These are phyloP conservation scores for Melanargia galathea DNA, from an alignment of 2,888 invertebrate genomes.

Conservation along the genomic window DNA sequence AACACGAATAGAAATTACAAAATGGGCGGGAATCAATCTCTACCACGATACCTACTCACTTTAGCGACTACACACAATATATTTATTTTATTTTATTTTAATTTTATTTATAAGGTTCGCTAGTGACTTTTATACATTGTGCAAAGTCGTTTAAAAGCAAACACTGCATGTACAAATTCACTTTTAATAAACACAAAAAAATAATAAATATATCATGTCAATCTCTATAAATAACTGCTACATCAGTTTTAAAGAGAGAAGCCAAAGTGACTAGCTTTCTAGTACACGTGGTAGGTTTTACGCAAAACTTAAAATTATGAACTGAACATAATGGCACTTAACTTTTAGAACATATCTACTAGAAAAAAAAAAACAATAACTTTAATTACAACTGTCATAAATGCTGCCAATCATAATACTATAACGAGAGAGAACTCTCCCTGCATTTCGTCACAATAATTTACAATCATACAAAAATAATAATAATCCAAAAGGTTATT, in stretches of 20 bases:
- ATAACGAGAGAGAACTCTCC: slow-evolving; percentile 14
- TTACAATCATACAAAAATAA: slow-evolving; percentile 49
- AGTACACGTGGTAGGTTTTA: slow-evolving; percentile 34
- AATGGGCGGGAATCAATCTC: slow-evolving; percentile 39
- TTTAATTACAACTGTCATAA: slow-evolving; percentile 43
- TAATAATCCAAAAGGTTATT: slow-evolving; percentile 34
- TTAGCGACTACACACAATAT: slow-evolving; percentile 24
- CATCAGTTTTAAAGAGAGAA: slow-evolving; percentile 17
- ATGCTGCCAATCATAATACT: slow-evolving; percentile 47
- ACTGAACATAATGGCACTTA: slow-evolving; percentile 53
- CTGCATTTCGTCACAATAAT: slow-evolving; percentile 42
- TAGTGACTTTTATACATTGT: too few species aligned
- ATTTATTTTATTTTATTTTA: too few species aligned
- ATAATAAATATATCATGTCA: neutral
- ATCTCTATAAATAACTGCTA: slow-evolving; percentile 3
- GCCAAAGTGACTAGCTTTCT: slow-evolving; percentile 33
- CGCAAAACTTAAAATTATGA: slow-evolving; percentile 37
- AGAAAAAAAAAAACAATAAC: slow-evolving; percentile 26
- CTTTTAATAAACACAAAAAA: too few species aligned
- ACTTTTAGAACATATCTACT: slow-evolving; percentile 42
- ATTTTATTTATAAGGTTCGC: too few species aligned
- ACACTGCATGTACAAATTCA: too few species aligned
- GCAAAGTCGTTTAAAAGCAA: too few species aligned
- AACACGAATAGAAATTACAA: slow-evolving; percentile 31
- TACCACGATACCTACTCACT: slow-evolving; percentile 37